Evolutionary conservation across 2,888 invertebrate species (phyloP), one percentile per base, ranked within the genome.

Genomic region (Drosophila flavopinicola): DNA sequence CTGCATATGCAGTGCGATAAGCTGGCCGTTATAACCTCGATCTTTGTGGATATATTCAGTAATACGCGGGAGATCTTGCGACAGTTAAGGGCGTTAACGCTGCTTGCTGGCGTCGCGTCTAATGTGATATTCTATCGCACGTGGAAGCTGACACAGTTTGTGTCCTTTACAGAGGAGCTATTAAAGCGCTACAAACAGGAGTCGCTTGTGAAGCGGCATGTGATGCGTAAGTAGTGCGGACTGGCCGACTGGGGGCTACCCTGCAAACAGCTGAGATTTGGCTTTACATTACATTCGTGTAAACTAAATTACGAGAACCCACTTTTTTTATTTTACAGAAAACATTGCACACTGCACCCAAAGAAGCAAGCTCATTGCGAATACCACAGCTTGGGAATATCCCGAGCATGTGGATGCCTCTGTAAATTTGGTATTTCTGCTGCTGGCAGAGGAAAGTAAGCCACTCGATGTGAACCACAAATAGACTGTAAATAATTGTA

Each of bases 321-420:
- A n/a, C n/a, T n/a, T n/a, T n/a, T n/a, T n/a, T n/a, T n/a, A 15
- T 27, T 20, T 58, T 59, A 0, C 47, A 90, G 90, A 78, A 45
- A 80, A 87, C 64, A 78, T 91, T 15, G 84, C 90, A 0, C 91
- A 91, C 45, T 86, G 89, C 29, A 65, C 65, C 0, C 57, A 68
- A 0, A 70, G 89, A 32, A 63, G 74, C 2, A 66, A 90, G 3
- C 65, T 91, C 1, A 78, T 90, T 13, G 82, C 82, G 0, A 57
- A 75, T 13, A 75, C 87, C 0, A 80, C 85, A 1, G 56, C 75
- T 1, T 91, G 91, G 91, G 89, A 90, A 58, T 90, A 85, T 60
- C 89, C 90, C 0, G 67, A 78, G 27, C 66, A 87, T 59, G 79
- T 89, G 0, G 89, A 91, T 52, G 71, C 73, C 1, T 84, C 75